Evolutionary conservation across 2,888 invertebrate genomes (phyloP).

Genomic region (Matsumyia berberina): DNA sequence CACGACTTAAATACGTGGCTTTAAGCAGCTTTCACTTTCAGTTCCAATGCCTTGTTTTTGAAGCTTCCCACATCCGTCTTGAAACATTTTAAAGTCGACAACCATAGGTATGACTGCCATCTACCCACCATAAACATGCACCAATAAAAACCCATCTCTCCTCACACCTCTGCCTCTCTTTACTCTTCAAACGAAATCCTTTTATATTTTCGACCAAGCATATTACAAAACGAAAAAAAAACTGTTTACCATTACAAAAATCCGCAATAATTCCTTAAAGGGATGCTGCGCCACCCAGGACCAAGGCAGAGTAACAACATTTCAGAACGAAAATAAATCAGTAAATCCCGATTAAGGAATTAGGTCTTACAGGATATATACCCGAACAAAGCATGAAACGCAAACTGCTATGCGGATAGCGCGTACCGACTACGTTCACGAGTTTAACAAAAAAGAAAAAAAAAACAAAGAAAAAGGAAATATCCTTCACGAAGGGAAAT

Average conservation of each 20-base stretch:
- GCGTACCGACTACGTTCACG: slow-evolving; percentile 1
- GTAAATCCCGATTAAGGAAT: slow-evolving; percentile 38
- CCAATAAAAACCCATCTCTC: too few species aligned
- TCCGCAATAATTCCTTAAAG: neutral
- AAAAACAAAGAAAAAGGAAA: slow-evolving; percentile 2
- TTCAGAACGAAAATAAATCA: slow-evolving; percentile 31
- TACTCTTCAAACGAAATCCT: too few species aligned
- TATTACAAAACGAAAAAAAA: neutral
- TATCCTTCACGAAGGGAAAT: neutral
- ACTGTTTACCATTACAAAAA: slow-evolving; percentile 1
- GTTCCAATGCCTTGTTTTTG: too few species aligned
- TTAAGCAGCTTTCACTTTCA: too few species aligned
- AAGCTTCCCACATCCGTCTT: too few species aligned
- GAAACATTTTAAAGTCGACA: too few species aligned
- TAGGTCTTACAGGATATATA: slow-evolving; percentile 8
- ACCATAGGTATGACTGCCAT: too few species aligned
- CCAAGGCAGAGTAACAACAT: slow-evolving; percentile 5
- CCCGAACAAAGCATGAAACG: neutral
- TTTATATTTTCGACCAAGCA: neutral
- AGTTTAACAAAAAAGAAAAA: slow-evolving; percentile 9
- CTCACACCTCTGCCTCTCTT: too few species aligned
- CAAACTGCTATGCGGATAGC: neutral
- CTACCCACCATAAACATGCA: too few species aligned
- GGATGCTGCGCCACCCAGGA: neutral
- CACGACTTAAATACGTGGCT: too few species aligned